These are phyloP conservation scores for Phylloscopus whistleri DNA, from an alignment of 2,113 vertebrate genomes.

Conservation along the genomic window DNA sequence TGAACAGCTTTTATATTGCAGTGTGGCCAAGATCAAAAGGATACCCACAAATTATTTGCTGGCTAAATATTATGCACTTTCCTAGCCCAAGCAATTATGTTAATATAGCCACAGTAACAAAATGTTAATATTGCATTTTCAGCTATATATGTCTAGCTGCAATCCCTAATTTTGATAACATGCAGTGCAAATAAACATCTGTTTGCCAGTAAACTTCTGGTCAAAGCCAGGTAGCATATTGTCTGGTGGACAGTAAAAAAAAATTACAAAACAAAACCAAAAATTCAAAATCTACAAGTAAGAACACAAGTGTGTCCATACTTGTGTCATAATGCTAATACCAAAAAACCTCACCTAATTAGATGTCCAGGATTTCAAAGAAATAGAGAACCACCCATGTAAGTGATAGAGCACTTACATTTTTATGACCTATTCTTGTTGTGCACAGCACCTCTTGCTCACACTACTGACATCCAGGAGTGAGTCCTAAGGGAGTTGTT, in stretches of 20 bases:
- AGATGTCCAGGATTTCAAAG: constrained; percentile 5
- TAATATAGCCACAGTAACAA: not conserved
- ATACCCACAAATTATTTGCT: not conserved
- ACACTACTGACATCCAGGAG: constrained; percentile 58
- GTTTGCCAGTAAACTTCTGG: not conserved
- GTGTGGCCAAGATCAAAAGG: not conserved
- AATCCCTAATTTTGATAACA: not conserved
- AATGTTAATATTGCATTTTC: not conserved
- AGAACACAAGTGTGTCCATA: not conserved
- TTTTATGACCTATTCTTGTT: constrained; percentile 65
- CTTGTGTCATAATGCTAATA: not conserved
- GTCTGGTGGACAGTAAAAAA: not conserved
- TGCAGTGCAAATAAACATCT: not conserved
- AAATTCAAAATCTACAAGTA: not conserved
- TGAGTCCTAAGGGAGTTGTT: constrained; percentile 70
- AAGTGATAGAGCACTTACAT: constrained; percentile 66
- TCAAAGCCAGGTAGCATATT: not conserved
- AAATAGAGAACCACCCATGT: constrained; percentile 27
- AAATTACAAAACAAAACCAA: not conserved
- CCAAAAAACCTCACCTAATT: constrained; percentile 8
- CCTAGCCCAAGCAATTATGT: not conserved
- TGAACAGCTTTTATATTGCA: not conserved
- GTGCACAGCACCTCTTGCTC: constrained; percentile 38
- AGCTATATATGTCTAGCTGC: not conserved
- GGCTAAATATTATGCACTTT: not conserved